Base-by-base conservation (phyloP, 1,140 invertebrate species). In the Micrasema longulum region DNA sequence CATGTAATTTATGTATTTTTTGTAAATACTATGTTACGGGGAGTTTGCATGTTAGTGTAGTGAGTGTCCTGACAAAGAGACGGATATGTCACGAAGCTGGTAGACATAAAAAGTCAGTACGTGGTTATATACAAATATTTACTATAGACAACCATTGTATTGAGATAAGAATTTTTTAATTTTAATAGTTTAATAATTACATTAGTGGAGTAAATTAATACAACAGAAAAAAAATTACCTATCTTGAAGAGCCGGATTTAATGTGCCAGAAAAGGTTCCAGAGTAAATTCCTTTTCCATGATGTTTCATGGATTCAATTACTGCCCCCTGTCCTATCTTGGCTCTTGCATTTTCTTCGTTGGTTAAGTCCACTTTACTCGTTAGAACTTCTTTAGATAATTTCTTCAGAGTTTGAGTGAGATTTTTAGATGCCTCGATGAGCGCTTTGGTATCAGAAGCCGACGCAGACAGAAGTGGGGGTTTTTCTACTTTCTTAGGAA, bases 241-340 rank as follows among this genome's bases (percentile, higher is more conserved):
- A 81, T 97, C 96, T 83, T 97, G 96, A 12, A 97, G 86, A n/a
- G 95, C 93, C 67, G 96, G 95, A 84, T 97, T 97, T 11, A 98
- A 81, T 7, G 95, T 97, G 35, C 96, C 95, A 80, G 90, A 89
- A 81, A 92, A 92, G 23, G 92, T 94, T 38, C 92, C 93, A 16
- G 92, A 94, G 79, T 93, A 94, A 55, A 94, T 91, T 74, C 95
- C 96, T 81, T 95, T 95, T 47, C 95, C 94, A 77, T 97, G 93
- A 80, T 96, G 93, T 79, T 96, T 93, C 94, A 97, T 95, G 75
- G 93, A 95, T 79, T 96, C 93, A 78, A 96, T 96, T 77, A 96
- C 94, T 75, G 94, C 94, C 48, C 93, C 94, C 66, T 92, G 91
- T n/a, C 88, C 85, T 68, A 83, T 80, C 57, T 83, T 83, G 5